Evolutionary conservation across 2,888 invertebrate genomes (phyloP).

Genomic region (Stictocephala bisonia): DNA sequence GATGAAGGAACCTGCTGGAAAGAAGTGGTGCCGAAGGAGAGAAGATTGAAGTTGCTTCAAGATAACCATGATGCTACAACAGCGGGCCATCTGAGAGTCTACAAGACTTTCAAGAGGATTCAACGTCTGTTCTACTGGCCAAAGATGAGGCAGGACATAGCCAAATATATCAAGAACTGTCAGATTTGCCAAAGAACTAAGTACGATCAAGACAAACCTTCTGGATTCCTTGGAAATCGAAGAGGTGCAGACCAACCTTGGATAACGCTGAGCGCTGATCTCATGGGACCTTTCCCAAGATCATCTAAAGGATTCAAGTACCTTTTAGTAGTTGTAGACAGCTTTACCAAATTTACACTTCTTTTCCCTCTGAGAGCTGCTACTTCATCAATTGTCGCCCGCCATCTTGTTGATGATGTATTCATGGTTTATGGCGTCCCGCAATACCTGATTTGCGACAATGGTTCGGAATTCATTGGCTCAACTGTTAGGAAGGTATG

Average conservation of each 20-base stretch:
- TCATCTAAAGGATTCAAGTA: constrained; percentile 56
- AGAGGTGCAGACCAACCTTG: constrained; percentile 4
- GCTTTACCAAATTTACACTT: constrained; percentile 58
- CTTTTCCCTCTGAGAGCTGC: constrained; percentile 54
- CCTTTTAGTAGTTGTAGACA: constrained; percentile 58
- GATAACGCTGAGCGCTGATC: constrained; percentile 52
- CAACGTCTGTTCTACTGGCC: constrained; percentile 24
- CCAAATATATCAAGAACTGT: neutral
- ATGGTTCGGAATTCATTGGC: constrained; percentile 27
- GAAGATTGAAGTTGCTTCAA: neutral
- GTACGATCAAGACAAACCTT: neutral
- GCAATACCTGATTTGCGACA: constrained; percentile 21
- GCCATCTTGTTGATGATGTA: constrained; percentile 3
- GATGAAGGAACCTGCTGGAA: constrained; percentile 1
- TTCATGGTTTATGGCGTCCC: constrained; percentile 36
- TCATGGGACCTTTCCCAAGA: constrained; percentile 60
- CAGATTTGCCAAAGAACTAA: constrained; percentile 10
- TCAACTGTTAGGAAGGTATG: neutral
- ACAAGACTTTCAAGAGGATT: constrained; percentile 12
- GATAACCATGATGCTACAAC: constrained; percentile 21
- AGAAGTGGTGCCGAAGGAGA: constrained; percentile 1
- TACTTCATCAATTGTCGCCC: constrained; percentile 47
- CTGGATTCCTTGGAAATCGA: constrained; percentile 6
- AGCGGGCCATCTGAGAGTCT: constrained; percentile 23
- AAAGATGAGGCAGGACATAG: constrained; percentile 2